phyloP scores from a whole-genome alignment of 2,113 vertebrate species.

The Machaerirhynchus nigripectus region DNA sequence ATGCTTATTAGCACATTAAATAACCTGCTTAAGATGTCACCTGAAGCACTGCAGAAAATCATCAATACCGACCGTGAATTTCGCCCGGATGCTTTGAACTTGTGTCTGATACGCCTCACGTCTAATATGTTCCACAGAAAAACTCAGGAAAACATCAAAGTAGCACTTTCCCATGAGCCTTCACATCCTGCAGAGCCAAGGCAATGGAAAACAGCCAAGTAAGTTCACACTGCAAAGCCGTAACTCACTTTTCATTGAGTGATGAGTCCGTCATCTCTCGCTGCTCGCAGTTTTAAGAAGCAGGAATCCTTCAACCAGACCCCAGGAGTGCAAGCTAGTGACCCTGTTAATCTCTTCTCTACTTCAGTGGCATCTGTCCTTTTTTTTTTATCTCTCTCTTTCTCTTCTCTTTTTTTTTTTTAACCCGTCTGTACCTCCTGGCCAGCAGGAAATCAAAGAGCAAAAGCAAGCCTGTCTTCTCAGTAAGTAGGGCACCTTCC shows the following conservation, averaged over 20 bases:
- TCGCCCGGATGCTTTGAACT: background rate
- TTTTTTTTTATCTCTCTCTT: background rate
- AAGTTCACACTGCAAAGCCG: background rate
- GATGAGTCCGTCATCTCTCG: background rate
- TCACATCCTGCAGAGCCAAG: background rate
- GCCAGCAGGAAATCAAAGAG: background rate
- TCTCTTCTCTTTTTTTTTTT: accelerated
- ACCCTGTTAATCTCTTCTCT: constrained; percentile 31
- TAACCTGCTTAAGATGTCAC: constrained; percentile 9
- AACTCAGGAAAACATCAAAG: background rate
- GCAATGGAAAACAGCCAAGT: constrained; percentile 15
- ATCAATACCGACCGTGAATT: background rate
- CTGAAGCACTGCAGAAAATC: constrained; percentile 2
- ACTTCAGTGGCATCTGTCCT: background rate
- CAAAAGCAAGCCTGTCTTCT: background rate
- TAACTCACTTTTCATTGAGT: constrained; percentile 20
- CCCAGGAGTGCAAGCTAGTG: constrained; percentile 5
- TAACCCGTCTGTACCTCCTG: background rate
- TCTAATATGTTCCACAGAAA: background rate
- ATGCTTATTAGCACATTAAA: constrained; percentile 31
- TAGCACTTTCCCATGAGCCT: background rate
- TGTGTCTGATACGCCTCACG: background rate
- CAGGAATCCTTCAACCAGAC: constrained; percentile 34
- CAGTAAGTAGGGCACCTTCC: constrained; percentile 25
- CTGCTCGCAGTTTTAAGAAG: background rate